These are phyloP conservation scores for Paramormyrops hopkinsi DNA, from an alignment of 2,797 vertebrate species.

Conservation along the genomic window DNA sequence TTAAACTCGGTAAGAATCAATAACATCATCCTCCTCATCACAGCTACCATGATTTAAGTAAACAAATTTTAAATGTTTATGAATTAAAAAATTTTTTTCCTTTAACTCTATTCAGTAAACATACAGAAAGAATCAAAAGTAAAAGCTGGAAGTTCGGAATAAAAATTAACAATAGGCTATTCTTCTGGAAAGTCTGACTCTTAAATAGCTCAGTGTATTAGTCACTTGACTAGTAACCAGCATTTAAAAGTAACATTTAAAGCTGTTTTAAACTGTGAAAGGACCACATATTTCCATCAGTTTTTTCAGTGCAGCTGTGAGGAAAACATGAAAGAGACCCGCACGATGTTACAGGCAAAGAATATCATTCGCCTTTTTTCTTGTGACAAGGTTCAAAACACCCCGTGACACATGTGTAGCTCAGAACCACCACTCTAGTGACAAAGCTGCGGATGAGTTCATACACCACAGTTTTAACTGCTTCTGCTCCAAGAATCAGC, in stretches of 20 bases:
- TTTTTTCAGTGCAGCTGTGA: not conserved
- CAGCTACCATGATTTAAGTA: not conserved
- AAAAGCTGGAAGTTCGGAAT: not conserved
- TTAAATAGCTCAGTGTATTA: not conserved
- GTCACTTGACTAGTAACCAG: not conserved
- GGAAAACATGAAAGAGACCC: not conserved
- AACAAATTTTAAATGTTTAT: not conserved
- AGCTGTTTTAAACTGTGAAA: not conserved
- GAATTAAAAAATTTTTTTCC: not conserved
- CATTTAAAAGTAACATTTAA: constrained; percentile 5
- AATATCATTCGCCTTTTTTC: not conserved
- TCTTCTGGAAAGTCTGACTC: not conserved
- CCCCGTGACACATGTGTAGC: not conserved
- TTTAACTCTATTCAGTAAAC: not conserved
- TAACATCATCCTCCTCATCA: not conserved
- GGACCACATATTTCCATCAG: not conserved
- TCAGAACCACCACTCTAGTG: not conserved
- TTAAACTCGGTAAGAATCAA: not conserved
- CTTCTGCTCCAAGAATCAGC: not conserved
- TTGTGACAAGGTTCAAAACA: not conserved
- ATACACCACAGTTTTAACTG: not conserved
- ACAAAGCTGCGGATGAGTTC: not conserved
- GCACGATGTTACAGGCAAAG: not conserved
- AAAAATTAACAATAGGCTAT: not conserved
- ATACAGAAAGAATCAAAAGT: not conserved